Evolutionary conservation across 35 echinoderm and acorn worm genomes (phyloP), one percentile per base, ranked within the genome.

Genomic region (Lytechinus pictus): DNA sequence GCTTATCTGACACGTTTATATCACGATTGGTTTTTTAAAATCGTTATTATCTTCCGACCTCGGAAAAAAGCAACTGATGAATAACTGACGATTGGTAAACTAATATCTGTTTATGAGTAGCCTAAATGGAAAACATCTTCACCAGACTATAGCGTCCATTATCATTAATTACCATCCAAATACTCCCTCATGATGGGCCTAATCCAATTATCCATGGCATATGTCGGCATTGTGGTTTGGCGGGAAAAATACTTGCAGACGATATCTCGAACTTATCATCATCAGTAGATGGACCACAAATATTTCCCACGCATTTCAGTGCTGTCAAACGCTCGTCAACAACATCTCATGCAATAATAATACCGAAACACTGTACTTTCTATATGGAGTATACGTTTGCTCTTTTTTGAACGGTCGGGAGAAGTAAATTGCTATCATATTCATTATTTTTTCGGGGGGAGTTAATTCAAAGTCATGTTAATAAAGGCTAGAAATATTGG

Each of bases 251-350:
- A 7, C 19, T 5, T 7, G 66, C 66, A 79, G 19, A 19, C 66
- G 66, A 79, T 79, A 79, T 79, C 66, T 19, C 19, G 19, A 79
- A 24, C 16, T 79, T 79, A 79, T 79, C 66, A n/a, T 79, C 66
- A n/a, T 79, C 66, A 79, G 66, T 79, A 79, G 66, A 79, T 79
- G 21, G 13, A 79, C 66, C 66, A 79, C 66, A 79, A 79, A 79
- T 79, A 79, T 79, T 79, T 79, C 66, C 66, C 66, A 79, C 66
- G 66, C 66, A 7, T 79, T 79, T 79, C n/a, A 79, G 6, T 24
- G 16, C 66, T 79, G n/a, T 79, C 66, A n/a, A 79, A n/a, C 19
- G 66, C 66, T 24, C 21, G 66, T 79, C 66, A 79, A n/a, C 16
- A 24, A 79, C 56, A 24, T 7, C 66, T 79, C 2, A 44, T 44